Evolutionary conservation across 2,113 vertebrate species (phyloP).

Genomic region (Holacanthus passer): DNA sequence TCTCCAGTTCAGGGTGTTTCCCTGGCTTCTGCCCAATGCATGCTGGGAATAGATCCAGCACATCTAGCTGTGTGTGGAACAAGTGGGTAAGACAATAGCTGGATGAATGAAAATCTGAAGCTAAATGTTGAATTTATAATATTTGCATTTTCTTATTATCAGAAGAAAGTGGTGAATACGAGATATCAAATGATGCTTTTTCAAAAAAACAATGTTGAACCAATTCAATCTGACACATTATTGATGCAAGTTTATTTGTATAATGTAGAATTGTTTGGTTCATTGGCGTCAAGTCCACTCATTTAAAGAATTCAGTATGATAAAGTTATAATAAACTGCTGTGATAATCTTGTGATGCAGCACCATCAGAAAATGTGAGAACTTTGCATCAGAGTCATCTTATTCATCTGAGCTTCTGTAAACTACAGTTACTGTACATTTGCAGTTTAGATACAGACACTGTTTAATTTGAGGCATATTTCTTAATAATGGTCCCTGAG

Average conservation of each 20-base stretch:
- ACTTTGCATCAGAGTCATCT: neutral
- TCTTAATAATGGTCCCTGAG: conserved; percentile 28
- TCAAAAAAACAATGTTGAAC: neutral
- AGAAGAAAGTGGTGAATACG: neutral
- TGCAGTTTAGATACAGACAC: neutral
- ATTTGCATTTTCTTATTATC: neutral
- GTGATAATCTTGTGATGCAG: neutral
- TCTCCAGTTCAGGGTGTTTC: conserved; percentile 42
- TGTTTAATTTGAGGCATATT: conserved; percentile 15
- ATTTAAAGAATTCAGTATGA: neutral
- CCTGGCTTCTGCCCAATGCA: conserved; percentile 48
- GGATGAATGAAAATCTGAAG: conserved; percentile 19
- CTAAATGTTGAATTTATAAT: too few species aligned
- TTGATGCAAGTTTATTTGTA: neutral
- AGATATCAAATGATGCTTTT: neutral
- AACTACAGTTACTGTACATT: neutral
- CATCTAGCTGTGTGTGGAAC: conserved; percentile 33
- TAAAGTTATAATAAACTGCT: neutral
- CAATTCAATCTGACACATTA: neutral
- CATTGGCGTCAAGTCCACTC: neutral
- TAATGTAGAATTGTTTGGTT: neutral
- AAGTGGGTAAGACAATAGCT: conserved; percentile 37
- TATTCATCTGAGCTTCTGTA: neutral
- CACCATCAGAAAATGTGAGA: neutral
- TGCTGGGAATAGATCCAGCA: conserved; percentile 55